Conservation (phyloP, 1,140 invertebrate species). For the Heliothis subflexa region DNA sequence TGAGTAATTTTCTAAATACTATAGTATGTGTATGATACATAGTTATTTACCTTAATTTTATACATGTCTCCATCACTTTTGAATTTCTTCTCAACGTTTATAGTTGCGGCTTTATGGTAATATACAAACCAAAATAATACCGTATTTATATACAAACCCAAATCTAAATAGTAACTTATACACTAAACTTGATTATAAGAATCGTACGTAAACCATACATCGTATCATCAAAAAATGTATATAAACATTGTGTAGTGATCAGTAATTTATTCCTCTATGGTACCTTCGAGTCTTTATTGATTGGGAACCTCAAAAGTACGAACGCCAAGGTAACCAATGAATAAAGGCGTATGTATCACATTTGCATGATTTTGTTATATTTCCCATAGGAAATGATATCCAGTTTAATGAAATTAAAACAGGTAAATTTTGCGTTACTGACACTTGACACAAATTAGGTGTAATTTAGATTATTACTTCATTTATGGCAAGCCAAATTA, state of each 20-base stretch:
- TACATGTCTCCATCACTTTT: slow-evolving; percentile 56
- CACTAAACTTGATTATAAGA: slow-evolving; percentile 41
- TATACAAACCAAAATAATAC: slow-evolving; percentile 47
- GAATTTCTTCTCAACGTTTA: slow-evolving; percentile 43
- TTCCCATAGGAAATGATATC: not conserved
- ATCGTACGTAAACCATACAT: slow-evolving; percentile 23
- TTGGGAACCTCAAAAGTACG: too few species aligned
- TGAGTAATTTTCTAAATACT: slow-evolving; percentile 72
- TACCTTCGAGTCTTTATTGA: not conserved
- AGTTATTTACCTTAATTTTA: slow-evolving; percentile 66
- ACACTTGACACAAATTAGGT: slow-evolving; percentile 10
- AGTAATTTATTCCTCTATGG: slow-evolving; percentile 11
- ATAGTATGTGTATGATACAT: slow-evolving; percentile 74
- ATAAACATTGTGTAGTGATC: slow-evolving; percentile 23
- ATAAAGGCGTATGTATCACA: too few species aligned
- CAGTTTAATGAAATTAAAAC: not conserved
- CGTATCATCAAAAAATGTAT: slow-evolving; percentile 3
- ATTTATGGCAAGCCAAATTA: slow-evolving; percentile 23
- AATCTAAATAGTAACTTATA: slow-evolving; percentile 41
- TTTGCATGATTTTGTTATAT: too few species aligned
- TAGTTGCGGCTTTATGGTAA: slow-evolving; percentile 48
- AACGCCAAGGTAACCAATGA: too few species aligned
- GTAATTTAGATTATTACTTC: not conserved
- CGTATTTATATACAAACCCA: slow-evolving; percentile 48
- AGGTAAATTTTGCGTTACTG: slow-evolving; percentile 1